phyloP scores from a whole-genome alignment of 2,888 invertebrate genomes.

The Acanthosepion lycidas region DNA sequence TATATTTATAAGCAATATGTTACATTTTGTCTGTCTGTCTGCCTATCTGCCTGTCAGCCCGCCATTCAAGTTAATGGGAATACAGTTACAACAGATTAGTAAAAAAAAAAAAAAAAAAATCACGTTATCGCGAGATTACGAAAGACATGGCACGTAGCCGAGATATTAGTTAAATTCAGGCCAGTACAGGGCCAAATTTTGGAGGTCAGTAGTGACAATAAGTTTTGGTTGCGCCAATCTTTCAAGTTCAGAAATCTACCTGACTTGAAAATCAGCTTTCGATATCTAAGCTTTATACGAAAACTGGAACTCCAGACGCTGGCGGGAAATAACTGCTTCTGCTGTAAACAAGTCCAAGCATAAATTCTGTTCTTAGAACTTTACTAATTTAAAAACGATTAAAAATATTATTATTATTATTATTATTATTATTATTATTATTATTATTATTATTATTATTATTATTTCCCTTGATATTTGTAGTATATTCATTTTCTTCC shows the following conservation, averaged over 20 bases:
- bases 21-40: background rate
- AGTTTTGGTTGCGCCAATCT: background rate
- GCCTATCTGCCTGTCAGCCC: background rate
- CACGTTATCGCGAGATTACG: too few relatives aligned
- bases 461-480: too few relatives aligned
- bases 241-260: fast-evolving
- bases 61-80: background rate
- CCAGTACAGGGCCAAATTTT: background rate
- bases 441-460: too few relatives aligned
- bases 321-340: too few relatives aligned
- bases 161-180: too few relatives aligned
- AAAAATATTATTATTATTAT: too few relatives aligned
- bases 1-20: background rate
- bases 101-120: background rate
- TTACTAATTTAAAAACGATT: too few relatives aligned
- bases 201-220: background rate
- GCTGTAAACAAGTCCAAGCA: too few relatives aligned
- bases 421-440: too few relatives aligned
- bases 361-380: too few relatives aligned
- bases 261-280: background rate
- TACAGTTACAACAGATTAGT: background rate
- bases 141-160: too few relatives aligned
- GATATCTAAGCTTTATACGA: background rate
- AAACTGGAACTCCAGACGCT: background rate
- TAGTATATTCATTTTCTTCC: too few relatives aligned